Evolutionary conservation across 1,140 invertebrate species (phyloP).

Genomic region (Ctenoplectra terminalis): DNA sequence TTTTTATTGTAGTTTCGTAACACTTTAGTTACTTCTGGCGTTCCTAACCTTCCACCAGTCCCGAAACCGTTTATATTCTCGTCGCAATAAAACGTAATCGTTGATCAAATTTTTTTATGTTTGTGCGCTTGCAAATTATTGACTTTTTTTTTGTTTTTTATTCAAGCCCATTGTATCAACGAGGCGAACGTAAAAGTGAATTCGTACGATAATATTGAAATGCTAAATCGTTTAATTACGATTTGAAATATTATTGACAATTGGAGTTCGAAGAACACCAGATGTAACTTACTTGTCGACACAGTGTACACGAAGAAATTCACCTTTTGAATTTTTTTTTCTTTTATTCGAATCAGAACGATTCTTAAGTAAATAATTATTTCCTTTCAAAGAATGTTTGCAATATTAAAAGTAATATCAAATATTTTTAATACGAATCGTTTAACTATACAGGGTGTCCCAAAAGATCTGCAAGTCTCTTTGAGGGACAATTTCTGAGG

Average conservation of each 20-base stretch:
- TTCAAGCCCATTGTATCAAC: neutral
- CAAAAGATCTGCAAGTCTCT: too few relatives aligned
- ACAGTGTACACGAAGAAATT: neutral
- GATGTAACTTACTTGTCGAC: neutral
- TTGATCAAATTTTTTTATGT: neutral
- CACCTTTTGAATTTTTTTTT: neutral
- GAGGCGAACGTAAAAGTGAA: neutral
- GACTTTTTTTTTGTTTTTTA: neutral
- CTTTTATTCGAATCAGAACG: neutral
- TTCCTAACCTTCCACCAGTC: neutral
- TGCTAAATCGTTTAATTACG: too few relatives aligned
- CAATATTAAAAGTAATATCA: neutral
- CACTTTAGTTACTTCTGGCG: neutral
- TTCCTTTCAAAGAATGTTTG: neutral
- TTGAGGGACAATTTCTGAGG: too few relatives aligned
- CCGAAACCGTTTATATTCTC: neutral
- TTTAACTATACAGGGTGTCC: too few relatives aligned
- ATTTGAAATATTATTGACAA: neutral
- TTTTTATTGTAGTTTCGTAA: conserved; percentile 41
- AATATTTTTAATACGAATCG: too few relatives aligned
- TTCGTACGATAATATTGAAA: neutral
- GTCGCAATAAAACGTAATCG: neutral
- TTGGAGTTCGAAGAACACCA: too few relatives aligned
- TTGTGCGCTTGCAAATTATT: neutral
- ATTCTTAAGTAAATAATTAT: neutral